Base-by-base conservation (phyloP, 2,888 invertebrate genomes). In the Synergus umbraculus region DNA sequence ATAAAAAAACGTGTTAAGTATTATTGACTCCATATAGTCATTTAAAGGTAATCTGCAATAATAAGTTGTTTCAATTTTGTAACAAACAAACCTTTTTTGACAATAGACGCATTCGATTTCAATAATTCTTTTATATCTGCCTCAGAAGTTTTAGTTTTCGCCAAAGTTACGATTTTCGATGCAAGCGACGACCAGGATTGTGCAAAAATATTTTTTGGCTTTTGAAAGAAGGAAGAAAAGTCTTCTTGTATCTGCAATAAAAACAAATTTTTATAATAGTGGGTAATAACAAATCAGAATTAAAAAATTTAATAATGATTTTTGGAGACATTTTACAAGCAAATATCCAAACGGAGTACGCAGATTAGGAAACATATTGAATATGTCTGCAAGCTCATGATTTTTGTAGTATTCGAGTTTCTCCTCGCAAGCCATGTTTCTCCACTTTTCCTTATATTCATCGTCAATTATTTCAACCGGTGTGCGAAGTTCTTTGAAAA, bases 151-250 rank as follows among this genome's bases (percentile, higher is more conserved):
- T 49, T 49, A 1, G 49, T 13, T 49, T 46, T 67, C 54, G 66
- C 79, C 63, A 49, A 63, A 66, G 73, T 66, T 79, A 80, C 65
- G 79, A 76, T 81, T 66, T 80, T 81, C 49, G 69, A 41, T 58
- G 54, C 54, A 8, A 54, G 7, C n/a, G n/a, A 54, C 4, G 54
- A n/a, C 54, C 54, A 54, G 4, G 54, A 54, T 54, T 54, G 54
- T 54, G 54, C 5, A n/a, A 54, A 54, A 18, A 54, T 15, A 54
- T 54, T 54, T 5, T 4, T n/a, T 7, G n/a, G n/a, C n/a, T 54
- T 54, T 15, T 13, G 15, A 54, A 54, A 54, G n/a, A 12, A 54
- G 54, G 15, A 5, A 7, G 7, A 15, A 54, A 54, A 54, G 54
- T 54, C 54, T 54, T 54, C n/a, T 54, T n/a, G n/a, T 54, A 54